phyloP scores from a whole-genome alignment of 2,888 invertebrate species.

The Eupithecia insigniata region DNA sequence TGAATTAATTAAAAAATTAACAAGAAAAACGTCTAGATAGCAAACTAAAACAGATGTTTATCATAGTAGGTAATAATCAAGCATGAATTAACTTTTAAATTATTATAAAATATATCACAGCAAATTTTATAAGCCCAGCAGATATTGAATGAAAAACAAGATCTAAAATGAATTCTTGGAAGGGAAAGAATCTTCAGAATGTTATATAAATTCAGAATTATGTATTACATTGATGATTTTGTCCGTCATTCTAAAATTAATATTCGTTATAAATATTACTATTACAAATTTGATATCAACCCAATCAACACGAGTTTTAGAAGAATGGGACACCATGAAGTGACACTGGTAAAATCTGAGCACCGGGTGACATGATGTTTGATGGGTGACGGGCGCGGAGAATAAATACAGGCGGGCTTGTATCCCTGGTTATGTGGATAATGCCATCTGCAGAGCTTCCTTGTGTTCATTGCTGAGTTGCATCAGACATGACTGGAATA shows the following conservation, averaged over 20 bases:
- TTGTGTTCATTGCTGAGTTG: constrained; percentile 91
- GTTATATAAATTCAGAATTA: constrained; percentile 48
- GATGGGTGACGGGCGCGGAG: constrained; percentile 50
- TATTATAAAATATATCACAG: constrained; percentile 82
- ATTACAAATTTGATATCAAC: constrained; percentile 42
- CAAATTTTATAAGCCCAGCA: constrained; percentile 77
- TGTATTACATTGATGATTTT: constrained; percentile 56
- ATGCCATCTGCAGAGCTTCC: constrained; percentile 91
- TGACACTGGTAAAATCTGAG: constrained; percentile 31
- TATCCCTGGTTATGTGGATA: constrained; percentile 73
- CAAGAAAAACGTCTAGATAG: constrained; percentile 63
- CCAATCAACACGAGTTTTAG: constrained; percentile 14
- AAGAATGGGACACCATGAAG: constrained; percentile 17
- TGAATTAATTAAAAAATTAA: constrained; percentile 57
- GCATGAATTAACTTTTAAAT: constrained; percentile 66
- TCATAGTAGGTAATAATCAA: constrained; percentile 56
- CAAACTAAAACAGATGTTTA: constrained; percentile 59
- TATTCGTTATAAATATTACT: background rate
- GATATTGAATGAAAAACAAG: constrained; percentile 51
- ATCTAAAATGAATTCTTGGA: constrained; percentile 45
- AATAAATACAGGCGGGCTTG: constrained; percentile 39
- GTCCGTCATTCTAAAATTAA: constrained; percentile 47
- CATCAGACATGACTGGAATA: constrained; percentile 91
- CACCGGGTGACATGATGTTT: constrained; percentile 44
- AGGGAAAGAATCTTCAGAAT: constrained; percentile 47